phyloP scores from a whole-genome alignment of 2,888 invertebrate species.

The Isoperla grammatica region DNA sequence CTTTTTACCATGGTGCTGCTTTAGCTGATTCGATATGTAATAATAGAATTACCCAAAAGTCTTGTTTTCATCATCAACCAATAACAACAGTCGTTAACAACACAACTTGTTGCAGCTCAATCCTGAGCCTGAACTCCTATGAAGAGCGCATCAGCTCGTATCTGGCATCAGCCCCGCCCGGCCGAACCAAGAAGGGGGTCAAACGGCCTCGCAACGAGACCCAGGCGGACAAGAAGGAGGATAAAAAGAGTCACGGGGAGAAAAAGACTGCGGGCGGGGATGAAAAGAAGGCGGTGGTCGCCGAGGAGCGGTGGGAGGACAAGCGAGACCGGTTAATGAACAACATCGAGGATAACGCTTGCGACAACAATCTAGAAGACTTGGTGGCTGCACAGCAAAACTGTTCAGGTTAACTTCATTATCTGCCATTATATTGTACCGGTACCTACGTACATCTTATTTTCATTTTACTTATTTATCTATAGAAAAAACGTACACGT shows the following conservation, averaged over 20 bases:
- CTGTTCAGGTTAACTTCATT: too few species aligned
- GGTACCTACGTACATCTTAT: too few species aligned
- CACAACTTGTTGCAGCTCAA: too few species aligned
- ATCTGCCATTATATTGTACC: too few species aligned
- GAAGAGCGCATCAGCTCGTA: slow-evolving; percentile 50
- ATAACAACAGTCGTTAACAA: too few species aligned
- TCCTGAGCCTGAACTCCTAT: slow-evolving; percentile 71
- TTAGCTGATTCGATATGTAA: too few species aligned
- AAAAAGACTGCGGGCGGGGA: slow-evolving; percentile 38
- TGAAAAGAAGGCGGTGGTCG: slow-evolving; percentile 40
- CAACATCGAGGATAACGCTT: slow-evolving; percentile 36
- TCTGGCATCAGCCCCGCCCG: not conserved
- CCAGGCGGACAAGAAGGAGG: slow-evolving; percentile 34
- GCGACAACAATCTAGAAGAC: slow-evolving; percentile 14
- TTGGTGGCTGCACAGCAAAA: not conserved
- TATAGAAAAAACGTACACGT: too few species aligned
- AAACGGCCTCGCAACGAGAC: slow-evolving; percentile 48
- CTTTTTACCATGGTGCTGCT: too few species aligned
- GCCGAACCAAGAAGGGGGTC: slow-evolving; percentile 46
- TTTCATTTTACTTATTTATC: too few species aligned
- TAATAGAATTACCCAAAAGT: too few species aligned
- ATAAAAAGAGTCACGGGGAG: slow-evolving; percentile 13
- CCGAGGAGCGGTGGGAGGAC: slow-evolving; percentile 38
- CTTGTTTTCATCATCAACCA: too few species aligned
- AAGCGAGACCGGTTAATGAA: slow-evolving; percentile 40